Conservation (phyloP, 1,140 invertebrate species). For the Eupeodes corollae region DNA sequence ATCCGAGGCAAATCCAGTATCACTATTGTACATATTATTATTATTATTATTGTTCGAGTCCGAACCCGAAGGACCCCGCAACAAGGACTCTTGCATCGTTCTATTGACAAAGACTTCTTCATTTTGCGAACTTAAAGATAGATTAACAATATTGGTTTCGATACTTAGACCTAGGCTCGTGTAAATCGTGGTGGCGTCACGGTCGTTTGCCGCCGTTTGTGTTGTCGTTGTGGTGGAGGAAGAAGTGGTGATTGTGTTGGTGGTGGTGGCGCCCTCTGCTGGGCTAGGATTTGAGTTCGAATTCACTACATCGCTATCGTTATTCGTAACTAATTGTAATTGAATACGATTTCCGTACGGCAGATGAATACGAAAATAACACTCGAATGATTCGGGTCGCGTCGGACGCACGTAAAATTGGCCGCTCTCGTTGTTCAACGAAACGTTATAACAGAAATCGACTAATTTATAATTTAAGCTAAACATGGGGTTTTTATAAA, state of each 20-base stretch:
- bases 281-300: neutral
- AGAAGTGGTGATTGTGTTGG: neutral
- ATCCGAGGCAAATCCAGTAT: no score
- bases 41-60: no score
- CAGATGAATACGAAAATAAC: conserved; percentile 50
- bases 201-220: neutral
- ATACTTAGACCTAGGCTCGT: conserved; percentile 2
- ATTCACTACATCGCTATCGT: conserved; percentile 6
- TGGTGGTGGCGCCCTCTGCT: neutral
- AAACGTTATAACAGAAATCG: conserved; percentile 53
- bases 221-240: neutral
- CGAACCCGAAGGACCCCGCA: no score
- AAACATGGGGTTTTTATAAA: conserved; percentile 49
- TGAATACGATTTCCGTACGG: conserved; percentile 51
- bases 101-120: no score
- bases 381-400: conserved; percentile 33
- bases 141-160: conserved; percentile 7
- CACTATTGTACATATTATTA: no score
- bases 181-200: conserved; percentile 5
- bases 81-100: no score
- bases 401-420: conserved; percentile 9
- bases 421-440: conserved; percentile 15
- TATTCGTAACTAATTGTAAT: conserved; percentile 36
- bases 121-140: neutral
- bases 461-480: conserved; percentile 47